Percentiles rank a stretch among this genome's conserved stretches.
Conservation (phyloP, 2,113 vertebrate species). For the Arvicanthis niloticus region DNA sequence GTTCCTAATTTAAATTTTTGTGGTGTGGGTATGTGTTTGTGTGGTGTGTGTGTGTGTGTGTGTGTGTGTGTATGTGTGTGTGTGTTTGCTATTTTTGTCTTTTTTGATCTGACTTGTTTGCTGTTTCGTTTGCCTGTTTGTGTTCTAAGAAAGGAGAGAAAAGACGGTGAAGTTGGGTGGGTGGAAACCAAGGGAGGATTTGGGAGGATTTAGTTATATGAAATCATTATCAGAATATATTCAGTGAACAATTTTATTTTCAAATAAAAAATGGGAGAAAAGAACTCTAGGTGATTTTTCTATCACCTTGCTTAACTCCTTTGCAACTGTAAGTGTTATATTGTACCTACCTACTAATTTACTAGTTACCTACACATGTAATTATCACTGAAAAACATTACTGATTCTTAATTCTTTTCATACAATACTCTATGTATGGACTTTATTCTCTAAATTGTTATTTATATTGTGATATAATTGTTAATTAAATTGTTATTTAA, state of each 20-base stretch:
- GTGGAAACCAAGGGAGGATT: fast-evolving
- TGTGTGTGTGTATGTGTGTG: no score
- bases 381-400: neutral
- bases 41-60: neutral
- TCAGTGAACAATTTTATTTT: neutral
- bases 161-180: neutral
- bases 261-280: neutral
- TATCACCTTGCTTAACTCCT: neutral
- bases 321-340: neutral
- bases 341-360: neutral
- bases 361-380: neutral
- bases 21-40: neutral
- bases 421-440: no score
- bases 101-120: neutral
- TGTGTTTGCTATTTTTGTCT: neutral
- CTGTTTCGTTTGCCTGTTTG: neutral
- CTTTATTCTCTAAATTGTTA: neutral
- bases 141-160: neutral
- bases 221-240: neutral
- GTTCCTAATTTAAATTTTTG: neutral
- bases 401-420: neutral
- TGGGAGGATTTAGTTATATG: neutral
- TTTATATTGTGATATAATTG: no score
- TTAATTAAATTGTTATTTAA: no score
- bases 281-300: neutral